Percentiles rank a stretch among this genome's conserved stretches.
Evolutionary conservation across 2,888 invertebrate species (phyloP).

Genomic region (Gymnosoma rotundatum): DNA sequence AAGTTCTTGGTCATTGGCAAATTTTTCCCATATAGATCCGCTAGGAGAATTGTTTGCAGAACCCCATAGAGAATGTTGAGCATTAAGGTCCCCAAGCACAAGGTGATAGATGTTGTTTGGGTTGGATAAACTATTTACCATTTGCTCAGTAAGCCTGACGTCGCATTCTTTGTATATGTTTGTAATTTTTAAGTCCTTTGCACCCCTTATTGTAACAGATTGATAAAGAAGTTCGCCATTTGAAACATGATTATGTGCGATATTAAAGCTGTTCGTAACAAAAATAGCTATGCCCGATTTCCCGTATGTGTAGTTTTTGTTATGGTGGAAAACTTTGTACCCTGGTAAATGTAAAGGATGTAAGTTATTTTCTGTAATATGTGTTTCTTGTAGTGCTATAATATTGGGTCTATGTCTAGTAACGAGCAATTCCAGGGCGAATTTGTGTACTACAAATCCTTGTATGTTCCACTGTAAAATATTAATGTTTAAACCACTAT

Average conservation of each 20-base stretch:
- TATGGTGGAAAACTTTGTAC: slow-evolving; percentile 1
- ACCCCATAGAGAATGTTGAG: neutral
- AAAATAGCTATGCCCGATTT: slow-evolving; percentile 3
- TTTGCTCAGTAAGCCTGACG: neutral
- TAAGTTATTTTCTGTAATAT: neutral
- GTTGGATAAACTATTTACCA: neutral
- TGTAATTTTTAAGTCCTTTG: neutral
- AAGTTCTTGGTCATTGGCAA: neutral
- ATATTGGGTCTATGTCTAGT: neutral
- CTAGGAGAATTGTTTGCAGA: neutral
- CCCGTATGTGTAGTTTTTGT: slow-evolving; percentile 3
- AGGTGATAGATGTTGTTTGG: too few species aligned
- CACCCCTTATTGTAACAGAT: neutral
- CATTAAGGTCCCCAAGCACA: neutral
- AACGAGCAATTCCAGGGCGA: neutral
- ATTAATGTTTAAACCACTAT: neutral
- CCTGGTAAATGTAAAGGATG: slow-evolving; percentile 2
- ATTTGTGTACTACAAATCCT: neutral
- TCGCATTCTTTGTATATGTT: slow-evolving; percentile 5
- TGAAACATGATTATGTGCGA: neutral
- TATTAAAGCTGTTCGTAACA: neutral
- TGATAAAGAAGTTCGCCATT: neutral
- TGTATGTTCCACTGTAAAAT: neutral
- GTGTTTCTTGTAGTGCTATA: neutral
- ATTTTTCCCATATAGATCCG: neutral